A percentile compares a stretch with the other conserved stretches of the same genome.
These are phyloP conservation scores for Orycteropus afer DNA, from an alignment of 2,113 vertebrate genomes.

Conservation along the genomic window DNA sequence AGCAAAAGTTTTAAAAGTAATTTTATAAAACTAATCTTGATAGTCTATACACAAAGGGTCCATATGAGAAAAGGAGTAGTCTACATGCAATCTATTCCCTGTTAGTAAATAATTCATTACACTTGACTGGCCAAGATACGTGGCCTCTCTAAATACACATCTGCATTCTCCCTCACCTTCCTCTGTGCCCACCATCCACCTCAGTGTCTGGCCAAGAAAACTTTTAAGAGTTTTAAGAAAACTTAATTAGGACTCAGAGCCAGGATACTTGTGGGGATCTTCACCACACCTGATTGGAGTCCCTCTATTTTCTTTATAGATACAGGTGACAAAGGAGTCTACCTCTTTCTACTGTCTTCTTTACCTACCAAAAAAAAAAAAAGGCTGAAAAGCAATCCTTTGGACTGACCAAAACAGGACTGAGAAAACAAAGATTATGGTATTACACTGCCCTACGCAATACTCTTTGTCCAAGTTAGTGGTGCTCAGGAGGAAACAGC, in stretches of 20 bases:
- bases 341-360: not conserved
- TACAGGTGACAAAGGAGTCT: not conserved
- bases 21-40: conserved; percentile 3
- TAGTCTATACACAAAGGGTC: not conserved
- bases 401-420: not conserved
- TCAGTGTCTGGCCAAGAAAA: not conserved
- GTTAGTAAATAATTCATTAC: not conserved
- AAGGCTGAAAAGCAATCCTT: not conserved
- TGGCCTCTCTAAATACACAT: not conserved
- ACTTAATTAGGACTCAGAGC: not conserved
- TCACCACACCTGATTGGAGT: not conserved
- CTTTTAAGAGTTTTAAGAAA: no score
- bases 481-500: not conserved
- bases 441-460: not conserved
- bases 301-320: not conserved
- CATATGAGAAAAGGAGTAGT: not conserved
- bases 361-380: not conserved
- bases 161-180: not conserved
- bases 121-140: not conserved
- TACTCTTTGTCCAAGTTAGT: not conserved
- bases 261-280: not conserved
- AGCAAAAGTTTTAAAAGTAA: conserved; percentile 35
- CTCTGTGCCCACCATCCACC: not conserved
- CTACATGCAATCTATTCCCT: not conserved
- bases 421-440: not conserved